Base-by-base conservation (phyloP, 2,797 vertebrate species). In the Phalloptychus januarius region DNA sequence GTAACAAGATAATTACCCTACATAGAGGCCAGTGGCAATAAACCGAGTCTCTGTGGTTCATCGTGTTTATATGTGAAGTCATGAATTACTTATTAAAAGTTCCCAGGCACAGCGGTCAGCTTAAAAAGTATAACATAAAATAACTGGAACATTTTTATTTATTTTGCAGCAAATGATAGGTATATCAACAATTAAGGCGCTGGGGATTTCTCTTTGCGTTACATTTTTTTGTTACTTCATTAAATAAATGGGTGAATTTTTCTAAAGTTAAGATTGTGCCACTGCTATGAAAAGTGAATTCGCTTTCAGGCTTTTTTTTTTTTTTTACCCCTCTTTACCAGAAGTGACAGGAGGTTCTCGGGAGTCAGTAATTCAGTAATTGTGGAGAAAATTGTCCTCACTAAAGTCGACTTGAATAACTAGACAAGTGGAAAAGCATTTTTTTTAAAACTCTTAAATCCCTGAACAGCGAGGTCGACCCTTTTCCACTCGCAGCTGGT, bases 1-100 rank as follows among this genome's bases (percentile, higher is more conserved):
- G 38, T 44, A 70, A 13, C 25, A 0, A 70, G 25, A 70, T 15
- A 44, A 69, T 40, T 69, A 42, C n/a, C 40, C 40, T 44, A 69
- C 36, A 16, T 44, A 44, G 13, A 69, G 36, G 38, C 38, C 65
- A 69, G 65, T 7, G 40, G 65, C 38, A 28, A 15, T 38, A 25
- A 44, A 69, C 11, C 25, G 20, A 69, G 1, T 40, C 25, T 44
- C 23, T 69, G 11, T 44, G 38, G 23, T 25, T 69, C 40, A n/a
- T 11, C 4, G 10, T 67, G 20, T 40, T 67, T 44, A n/a, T 28
- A n/a, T 16, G 25, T 28, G 25, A 70, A 44, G 20, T 67, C 11
- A 67, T 67, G 36, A 67, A 25, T 40, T 67, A 67, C 33, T n/a
- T 44, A 28, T 44, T n/a, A 70, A 44, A 44, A 70, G 67, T 44